phyloP scores from a whole-genome alignment of 1,140 invertebrate genomes.

The Drosophila suzukii region DNA sequence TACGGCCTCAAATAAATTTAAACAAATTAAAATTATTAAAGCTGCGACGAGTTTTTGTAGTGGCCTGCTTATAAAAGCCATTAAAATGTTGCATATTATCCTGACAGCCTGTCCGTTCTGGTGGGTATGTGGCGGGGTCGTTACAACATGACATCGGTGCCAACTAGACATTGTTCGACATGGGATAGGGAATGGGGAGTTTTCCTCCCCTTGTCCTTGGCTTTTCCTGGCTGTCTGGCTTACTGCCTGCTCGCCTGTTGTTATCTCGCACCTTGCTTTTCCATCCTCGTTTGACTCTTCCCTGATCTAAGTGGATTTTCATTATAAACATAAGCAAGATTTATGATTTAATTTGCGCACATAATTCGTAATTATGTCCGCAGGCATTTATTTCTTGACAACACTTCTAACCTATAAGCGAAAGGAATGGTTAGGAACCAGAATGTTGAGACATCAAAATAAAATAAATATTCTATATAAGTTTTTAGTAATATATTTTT shows the following conservation, averaged over 20 bases:
- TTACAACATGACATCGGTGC: conserved; percentile 47
- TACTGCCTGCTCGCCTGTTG: conserved; percentile 26
- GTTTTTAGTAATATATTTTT: background rate
- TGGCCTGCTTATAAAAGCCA: conserved; percentile 12
- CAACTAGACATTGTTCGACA: conserved; percentile 56
- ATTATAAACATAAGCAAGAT: conserved; percentile 61
- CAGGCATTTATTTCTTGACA: conserved; percentile 33
- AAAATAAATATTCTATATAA: background rate
- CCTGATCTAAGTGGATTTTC: conserved; percentile 59
- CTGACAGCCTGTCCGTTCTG: conserved; percentile 1
- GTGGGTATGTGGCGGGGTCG: conserved; percentile 9
- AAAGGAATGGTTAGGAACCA: background rate
- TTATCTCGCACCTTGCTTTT: conserved; percentile 25
- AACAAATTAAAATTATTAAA: conserved; percentile 37
- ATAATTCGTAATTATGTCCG: conserved; percentile 5
- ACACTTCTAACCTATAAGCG: conserved; percentile 6
- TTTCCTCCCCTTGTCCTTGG: conserved; percentile 6
- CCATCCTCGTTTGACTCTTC: conserved; percentile 4
- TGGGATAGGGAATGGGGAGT: background rate
- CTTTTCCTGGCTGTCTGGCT: conserved; percentile 19
- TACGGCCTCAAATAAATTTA: conserved; percentile 19
- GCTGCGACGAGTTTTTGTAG: background rate
- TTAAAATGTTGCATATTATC: conserved; percentile 26
- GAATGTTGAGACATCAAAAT: background rate
- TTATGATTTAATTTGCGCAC: conserved; percentile 65